Evolutionary conservation across 2,113 vertebrate species (phyloP).

Genomic region (Rattus rattus): DNA sequence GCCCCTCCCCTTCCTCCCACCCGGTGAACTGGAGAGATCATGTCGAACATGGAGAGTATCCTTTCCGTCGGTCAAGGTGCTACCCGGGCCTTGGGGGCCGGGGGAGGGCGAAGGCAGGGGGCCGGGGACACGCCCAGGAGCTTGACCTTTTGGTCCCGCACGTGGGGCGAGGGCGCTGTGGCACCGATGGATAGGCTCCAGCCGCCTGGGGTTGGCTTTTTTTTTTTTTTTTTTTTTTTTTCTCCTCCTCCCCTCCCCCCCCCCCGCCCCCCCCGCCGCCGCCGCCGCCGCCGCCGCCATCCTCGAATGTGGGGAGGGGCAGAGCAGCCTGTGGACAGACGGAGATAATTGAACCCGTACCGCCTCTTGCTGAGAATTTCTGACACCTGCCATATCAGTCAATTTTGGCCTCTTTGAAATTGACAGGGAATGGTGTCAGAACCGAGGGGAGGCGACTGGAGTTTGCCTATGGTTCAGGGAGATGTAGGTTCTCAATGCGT

Average conservation of each 20-base stretch:
- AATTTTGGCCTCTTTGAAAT: not conserved
- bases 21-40: constrained; percentile 22
- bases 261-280: not conserved
- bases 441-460: not conserved
- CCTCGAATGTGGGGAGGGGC: not conserved
- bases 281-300: not conserved
- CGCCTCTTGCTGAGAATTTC: not conserved
- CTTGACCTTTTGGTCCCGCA: not conserved
- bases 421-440: not conserved
- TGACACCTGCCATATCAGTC: not conserved
- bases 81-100: not conserved
- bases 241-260: not conserved
- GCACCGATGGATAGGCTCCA: fast-evolving
- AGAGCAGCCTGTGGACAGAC: not conserved
- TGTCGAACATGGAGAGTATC: constrained; percentile 91
- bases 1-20: too few species aligned
- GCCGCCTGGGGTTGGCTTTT: not conserved
- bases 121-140: not conserved
- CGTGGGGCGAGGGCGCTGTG: too few species aligned
- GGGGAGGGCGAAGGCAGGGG: not conserved
- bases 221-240: not conserved
- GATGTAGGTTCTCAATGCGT: not conserved
- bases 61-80: constrained; percentile 76
- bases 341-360: not conserved
- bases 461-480: not conserved